phyloP scores from a whole-genome alignment of 92 coral and sea anemone species.

The Hydrozoanthus gracilis region DNA sequence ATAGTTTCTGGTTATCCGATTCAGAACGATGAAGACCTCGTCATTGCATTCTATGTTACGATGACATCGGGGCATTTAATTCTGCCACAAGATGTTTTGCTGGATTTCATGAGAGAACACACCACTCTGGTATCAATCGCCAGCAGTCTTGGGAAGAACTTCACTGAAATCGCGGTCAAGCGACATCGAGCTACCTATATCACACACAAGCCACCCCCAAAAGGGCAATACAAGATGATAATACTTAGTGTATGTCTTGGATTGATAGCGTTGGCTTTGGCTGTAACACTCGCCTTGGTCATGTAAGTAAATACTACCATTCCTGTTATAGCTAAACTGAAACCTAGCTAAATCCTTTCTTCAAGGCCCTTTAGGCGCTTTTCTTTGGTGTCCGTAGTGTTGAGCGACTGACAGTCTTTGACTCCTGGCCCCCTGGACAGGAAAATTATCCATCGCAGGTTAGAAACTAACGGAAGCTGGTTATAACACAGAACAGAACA shows the following conservation, averaged over 20 bases:
- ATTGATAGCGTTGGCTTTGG: background rate
- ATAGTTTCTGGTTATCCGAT: slow-evolving; percentile 29
- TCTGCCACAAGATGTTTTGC: slow-evolving; percentile 1
- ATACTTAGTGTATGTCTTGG: slow-evolving; percentile 17
- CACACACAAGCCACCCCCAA: background rate
- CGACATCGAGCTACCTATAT: background rate
- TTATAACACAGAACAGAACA: too few relatives aligned
- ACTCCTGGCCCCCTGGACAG: too few relatives aligned
- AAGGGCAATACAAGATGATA: background rate
- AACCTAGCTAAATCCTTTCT: too few relatives aligned
- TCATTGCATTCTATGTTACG: slow-evolving; percentile 24
- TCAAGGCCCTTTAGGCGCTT: too few relatives aligned
- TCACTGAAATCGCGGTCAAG: slow-evolving; percentile 25
- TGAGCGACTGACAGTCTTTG: too few relatives aligned
- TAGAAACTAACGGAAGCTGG: too few relatives aligned
- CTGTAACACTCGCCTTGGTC: background rate
- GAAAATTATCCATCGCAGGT: too few relatives aligned
- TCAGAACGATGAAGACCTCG: slow-evolving; percentile 8
- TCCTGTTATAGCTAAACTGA: too few relatives aligned
- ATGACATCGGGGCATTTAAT: background rate
- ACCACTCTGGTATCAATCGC: background rate
- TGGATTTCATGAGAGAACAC: background rate
- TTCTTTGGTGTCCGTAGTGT: too few relatives aligned
- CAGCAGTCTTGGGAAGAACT: slow-evolving; percentile 16
- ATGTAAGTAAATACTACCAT: slow-evolving; percentile 1